phyloP scores from a whole-genome alignment of 2,888 invertebrate genomes.

The Lepidochrysops patricia region DNA sequence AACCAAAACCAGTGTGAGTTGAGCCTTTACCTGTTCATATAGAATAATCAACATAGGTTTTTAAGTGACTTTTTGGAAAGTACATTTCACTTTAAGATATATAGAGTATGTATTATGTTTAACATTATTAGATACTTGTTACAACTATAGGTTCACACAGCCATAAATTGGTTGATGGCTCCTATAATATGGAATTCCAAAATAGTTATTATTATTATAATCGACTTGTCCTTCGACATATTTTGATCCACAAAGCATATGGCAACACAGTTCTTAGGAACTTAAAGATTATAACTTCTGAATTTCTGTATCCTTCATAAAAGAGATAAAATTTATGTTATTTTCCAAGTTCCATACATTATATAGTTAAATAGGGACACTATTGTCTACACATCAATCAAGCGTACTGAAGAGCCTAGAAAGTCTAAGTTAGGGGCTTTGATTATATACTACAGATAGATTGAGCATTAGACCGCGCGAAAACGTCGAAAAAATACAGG shows the following conservation, averaged over 20 bases:
- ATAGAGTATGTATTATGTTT: not conserved
- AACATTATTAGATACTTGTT: slow-evolving; percentile 12
- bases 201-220: not conserved
- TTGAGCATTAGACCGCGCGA: too few relatives aligned
- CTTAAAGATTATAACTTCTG: not conserved
- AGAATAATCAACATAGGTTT: too few relatives aligned
- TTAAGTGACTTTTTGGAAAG: not conserved
- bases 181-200: slow-evolving; percentile 17
- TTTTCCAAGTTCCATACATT: not conserved
- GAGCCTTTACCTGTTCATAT: too few relatives aligned
- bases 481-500: too few relatives aligned
- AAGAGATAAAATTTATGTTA: not conserved
- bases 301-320: not conserved
- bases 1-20: too few relatives aligned
- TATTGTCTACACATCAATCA: slow-evolving; percentile 4
- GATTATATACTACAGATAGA: too few relatives aligned
- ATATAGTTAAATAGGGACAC: not conserved
- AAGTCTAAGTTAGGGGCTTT: slow-evolving; percentile 4
- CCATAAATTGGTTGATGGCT: slow-evolving; percentile 24
- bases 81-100: not conserved
- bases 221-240: not conserved
- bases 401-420: not conserved
- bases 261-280: not conserved
- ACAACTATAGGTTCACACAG: slow-evolving; percentile 24
- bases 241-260: not conserved